These are phyloP conservation scores for Cyanoliseus patagonus DNA, from an alignment of 2,113 vertebrate species.

Conservation along the genomic window DNA sequence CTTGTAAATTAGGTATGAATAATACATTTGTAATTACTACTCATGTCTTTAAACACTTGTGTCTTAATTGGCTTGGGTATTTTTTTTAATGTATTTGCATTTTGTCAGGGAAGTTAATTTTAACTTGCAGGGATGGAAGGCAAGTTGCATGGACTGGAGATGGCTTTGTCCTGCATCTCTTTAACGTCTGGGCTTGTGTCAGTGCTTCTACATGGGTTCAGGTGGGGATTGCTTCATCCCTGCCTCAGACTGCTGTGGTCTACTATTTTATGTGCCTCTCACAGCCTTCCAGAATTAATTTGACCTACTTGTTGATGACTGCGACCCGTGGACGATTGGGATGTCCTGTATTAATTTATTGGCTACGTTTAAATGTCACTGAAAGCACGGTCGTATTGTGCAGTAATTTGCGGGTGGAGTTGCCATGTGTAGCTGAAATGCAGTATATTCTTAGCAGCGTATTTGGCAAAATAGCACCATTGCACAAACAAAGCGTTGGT, in stretches of 20 bases:
- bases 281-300: slow-evolving; percentile 14
- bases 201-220: background rate
- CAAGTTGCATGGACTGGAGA: background rate
- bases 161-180: background rate
- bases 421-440: background rate
- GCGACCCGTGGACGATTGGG: background rate
- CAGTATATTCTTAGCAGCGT: background rate
- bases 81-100: slow-evolving; percentile 76
- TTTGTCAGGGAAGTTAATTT: slow-evolving; percentile 73
- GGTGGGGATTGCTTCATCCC: background rate
- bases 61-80: slow-evolving; percentile 78
- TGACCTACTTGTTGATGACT: slow-evolving; percentile 3
- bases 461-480: background rate
- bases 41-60: slow-evolving; percentile 81
- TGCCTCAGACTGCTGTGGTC: background rate
- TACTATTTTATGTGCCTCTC: background rate
- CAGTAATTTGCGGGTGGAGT: background rate
- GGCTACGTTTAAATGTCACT: background rate
- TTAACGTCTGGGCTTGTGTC: background rate
- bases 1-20: slow-evolving; percentile 84
- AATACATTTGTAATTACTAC: slow-evolving; percentile 83
- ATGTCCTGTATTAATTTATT: slow-evolving; percentile 19
- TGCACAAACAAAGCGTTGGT: slow-evolving; percentile 51
- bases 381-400: background rate
- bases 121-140: slow-evolving; percentile 49